Percentiles rank a stretch among this genome's conserved stretches.
Evolutionary conservation across 2,797 vertebrate species (phyloP).

Genomic region (Tragelaphus eurycerus): DNA sequence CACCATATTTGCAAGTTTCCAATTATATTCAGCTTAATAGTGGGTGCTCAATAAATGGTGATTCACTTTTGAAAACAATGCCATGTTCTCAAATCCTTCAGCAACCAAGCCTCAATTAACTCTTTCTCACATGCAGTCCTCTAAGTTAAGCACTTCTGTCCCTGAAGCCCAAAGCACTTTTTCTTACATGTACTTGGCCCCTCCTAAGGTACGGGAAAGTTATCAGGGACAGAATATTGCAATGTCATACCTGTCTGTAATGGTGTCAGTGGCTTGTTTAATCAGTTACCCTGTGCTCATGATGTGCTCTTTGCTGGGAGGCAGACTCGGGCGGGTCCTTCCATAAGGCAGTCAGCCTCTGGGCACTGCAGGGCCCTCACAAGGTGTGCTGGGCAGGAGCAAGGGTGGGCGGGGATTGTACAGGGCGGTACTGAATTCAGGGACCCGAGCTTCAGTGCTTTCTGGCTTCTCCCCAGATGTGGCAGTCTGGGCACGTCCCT

Average conservation of each 20-base stretch:
- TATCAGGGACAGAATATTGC: background rate
- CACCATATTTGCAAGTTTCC: background rate
- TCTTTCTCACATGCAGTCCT: background rate
- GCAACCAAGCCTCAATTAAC: background rate
- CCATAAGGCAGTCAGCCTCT: background rate
- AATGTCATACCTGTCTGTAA: background rate
- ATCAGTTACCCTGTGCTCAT: background rate
- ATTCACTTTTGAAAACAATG: slow-evolving; percentile 35
- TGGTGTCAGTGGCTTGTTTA: background rate
- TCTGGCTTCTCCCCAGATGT: background rate
- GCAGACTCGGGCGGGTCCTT: background rate
- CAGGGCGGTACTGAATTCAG: background rate
- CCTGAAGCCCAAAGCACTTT: background rate
- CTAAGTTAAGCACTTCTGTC: background rate
- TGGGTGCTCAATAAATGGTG: background rate
- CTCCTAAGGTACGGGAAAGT: background rate
- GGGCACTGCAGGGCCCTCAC: background rate
- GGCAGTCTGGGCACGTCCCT: background rate
- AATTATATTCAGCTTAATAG: slow-evolving; percentile 21
- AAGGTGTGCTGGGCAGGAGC: background rate
- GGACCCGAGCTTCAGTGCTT: background rate
- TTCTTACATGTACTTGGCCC: background rate
- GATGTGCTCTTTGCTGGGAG: background rate
- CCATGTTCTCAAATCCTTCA: background rate
- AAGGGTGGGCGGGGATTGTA: background rate